phyloP scores from a whole-genome alignment of 2,113 vertebrate genomes.

The Vicugna pacos region DNA sequence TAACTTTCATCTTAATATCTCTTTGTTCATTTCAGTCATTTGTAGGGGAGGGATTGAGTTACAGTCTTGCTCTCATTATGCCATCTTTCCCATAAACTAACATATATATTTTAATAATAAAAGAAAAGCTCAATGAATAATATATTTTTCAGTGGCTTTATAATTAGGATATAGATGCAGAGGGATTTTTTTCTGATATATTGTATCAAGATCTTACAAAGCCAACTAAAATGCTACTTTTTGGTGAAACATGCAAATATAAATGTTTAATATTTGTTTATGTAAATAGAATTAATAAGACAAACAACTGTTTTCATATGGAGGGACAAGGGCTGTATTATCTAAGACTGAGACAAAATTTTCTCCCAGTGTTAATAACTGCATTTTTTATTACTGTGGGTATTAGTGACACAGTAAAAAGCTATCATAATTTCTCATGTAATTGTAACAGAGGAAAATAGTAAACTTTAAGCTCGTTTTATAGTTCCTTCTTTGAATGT shows the following conservation, averaged over 20 bases:
- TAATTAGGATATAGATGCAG: not conserved
- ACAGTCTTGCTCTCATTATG: not conserved
- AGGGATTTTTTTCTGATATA: not conserved
- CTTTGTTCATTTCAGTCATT: conserved; percentile 26
- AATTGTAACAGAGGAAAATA: conserved; percentile 28
- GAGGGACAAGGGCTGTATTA: not conserved
- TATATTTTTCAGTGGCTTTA: not conserved
- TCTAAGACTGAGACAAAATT: not conserved
- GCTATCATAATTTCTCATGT: not conserved
- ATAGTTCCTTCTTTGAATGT: not conserved
- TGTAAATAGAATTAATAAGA: not conserved
- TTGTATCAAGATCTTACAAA: not conserved
- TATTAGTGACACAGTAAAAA: not conserved
- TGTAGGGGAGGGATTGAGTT: not conserved
- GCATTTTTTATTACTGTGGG: not conserved
- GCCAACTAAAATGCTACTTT: not conserved
- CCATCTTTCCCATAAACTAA: not conserved
- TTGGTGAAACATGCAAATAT: not conserved
- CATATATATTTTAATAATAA: conserved; percentile 4
- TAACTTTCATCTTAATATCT: conserved; percentile 11
- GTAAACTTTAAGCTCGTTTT: not conserved
- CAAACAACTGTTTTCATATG: not conserved
- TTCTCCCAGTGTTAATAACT: not conserved
- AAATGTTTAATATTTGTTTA: conserved; percentile 28
- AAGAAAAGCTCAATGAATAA: not conserved